Evolutionary conservation across 2,797 vertebrate species (phyloP).

Genomic region (Vultur gryphus): DNA sequence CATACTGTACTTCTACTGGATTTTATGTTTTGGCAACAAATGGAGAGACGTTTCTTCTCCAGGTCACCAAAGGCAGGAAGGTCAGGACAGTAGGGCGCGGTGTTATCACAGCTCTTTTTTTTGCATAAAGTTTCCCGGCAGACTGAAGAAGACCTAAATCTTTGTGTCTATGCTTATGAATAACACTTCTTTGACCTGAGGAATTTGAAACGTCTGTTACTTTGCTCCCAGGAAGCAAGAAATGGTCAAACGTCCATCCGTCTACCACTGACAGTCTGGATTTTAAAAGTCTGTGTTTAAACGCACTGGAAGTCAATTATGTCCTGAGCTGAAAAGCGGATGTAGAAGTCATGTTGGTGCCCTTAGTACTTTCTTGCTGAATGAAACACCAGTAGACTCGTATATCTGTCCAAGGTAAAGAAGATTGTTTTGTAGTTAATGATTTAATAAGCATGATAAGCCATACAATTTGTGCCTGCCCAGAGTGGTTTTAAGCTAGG

Average conservation of each 20-base stretch:
- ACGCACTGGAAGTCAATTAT: constrained; percentile 10
- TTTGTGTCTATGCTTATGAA: neutral
- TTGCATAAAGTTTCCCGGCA: neutral
- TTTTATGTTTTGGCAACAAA: neutral
- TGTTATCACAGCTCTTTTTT: neutral
- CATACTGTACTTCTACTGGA: neutral
- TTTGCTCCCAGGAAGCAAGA: neutral
- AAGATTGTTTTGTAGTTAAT: neutral
- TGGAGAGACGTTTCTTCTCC: neutral
- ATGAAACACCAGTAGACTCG: neutral
- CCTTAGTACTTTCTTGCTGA: neutral
- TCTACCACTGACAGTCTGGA: constrained; percentile 8
- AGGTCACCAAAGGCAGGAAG: neutral
- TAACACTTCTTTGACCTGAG: neutral
- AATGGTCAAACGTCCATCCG: neutral
- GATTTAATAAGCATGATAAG: neutral
- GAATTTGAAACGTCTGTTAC: constrained; percentile 44
- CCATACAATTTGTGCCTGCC: neutral
- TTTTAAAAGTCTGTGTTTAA: constrained; percentile 6
- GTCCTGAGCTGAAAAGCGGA: neutral
- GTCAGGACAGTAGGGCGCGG: neutral
- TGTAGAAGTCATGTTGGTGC: neutral
- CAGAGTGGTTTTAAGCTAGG: neutral
- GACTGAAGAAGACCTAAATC: neutral
- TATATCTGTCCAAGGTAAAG: neutral